A percentile compares a stretch with the other conserved stretches of the same genome.
phyloP scores from a whole-genome alignment of 2,797 vertebrate species.

The Hylomyscus alleni region DNA sequence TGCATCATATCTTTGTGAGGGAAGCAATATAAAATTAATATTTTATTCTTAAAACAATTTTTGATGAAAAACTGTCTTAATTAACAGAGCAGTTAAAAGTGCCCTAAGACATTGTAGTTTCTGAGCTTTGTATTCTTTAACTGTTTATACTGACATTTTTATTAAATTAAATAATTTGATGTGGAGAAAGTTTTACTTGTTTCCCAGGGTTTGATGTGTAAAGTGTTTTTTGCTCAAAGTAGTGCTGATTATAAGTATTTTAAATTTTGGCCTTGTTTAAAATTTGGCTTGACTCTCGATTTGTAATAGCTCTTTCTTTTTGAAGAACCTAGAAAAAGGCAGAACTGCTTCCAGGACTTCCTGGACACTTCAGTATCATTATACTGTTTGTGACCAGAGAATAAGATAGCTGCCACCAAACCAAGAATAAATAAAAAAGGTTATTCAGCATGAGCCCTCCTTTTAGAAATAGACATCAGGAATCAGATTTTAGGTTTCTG shows the following conservation, averaged over 20 bases:
- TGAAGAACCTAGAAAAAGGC: neutral
- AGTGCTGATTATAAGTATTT: constrained; percentile 11
- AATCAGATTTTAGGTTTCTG: neutral
- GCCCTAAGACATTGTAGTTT: neutral
- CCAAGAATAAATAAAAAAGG: neutral
- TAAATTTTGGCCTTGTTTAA: neutral
- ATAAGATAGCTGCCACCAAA: neutral
- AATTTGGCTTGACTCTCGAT: neutral
- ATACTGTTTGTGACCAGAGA: neutral
- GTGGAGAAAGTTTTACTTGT: constrained; percentile 13
- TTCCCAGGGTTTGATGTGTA: neutral
- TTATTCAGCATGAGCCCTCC: neutral
- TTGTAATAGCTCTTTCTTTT: neutral
- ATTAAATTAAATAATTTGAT: constrained; percentile 34
- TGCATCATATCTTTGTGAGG: too few species aligned
- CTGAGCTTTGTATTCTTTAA: constrained; percentile 28
- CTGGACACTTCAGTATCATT: neutral
- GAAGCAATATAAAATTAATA: neutral
- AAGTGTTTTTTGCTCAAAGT: constrained; percentile 11
- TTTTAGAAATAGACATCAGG: neutral
- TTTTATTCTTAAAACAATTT: constrained; percentile 28
- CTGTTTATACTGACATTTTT: neutral
- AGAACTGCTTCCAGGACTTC: neutral
- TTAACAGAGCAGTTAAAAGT: neutral
- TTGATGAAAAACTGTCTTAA: neutral